These are phyloP conservation scores for Pseudomugil tenellus DNA, from an alignment of 2,797 vertebrate species.

Conservation along the genomic window DNA sequence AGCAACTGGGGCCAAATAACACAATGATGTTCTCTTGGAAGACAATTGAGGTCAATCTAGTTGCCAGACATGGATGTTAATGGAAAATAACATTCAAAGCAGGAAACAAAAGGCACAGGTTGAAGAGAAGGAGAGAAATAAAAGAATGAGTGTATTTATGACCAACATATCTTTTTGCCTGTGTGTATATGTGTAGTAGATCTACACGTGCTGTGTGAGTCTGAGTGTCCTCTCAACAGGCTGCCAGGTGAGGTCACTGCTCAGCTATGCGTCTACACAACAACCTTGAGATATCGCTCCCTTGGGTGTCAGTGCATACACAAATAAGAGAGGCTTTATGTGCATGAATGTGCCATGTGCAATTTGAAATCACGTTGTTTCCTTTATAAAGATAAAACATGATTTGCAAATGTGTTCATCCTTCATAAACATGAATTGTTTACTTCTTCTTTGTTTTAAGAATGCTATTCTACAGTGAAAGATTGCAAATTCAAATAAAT, in stretches of 20 bases:
- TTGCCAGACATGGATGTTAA: constrained; percentile 7
- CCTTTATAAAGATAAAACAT: constrained; percentile 19
- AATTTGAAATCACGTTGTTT: constrained; percentile 32
- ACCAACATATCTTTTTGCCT: not conserved
- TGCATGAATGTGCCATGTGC: constrained; percentile 1
- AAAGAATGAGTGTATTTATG: not conserved
- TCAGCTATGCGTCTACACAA: constrained; percentile 69
- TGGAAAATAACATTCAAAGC: constrained; percentile 11
- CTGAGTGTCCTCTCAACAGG: constrained; percentile 47
- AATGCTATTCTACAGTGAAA: constrained; percentile 15
- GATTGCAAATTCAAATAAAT: constrained; percentile 35
- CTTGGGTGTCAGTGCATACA: constrained; percentile 27
- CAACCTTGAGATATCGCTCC: constrained; percentile 57
- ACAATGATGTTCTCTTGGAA: not conserved
- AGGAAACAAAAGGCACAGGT: constrained; percentile 14
- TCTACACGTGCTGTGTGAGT: constrained; percentile 34
- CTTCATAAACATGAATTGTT: not conserved
- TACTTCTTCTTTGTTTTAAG: constrained; percentile 3
- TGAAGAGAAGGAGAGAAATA: constrained; percentile 1
- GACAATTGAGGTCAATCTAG: constrained; percentile 30
- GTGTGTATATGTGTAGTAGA: not conserved
- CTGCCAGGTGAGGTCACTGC: constrained; percentile 74
- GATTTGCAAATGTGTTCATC: not conserved
- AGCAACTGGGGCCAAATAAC: constrained; percentile 9
- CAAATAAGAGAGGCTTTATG: constrained; percentile 1